These are phyloP conservation scores for Lanius collurio DNA, from an alignment of 2,113 vertebrate genomes.

Conservation along the genomic window DNA sequence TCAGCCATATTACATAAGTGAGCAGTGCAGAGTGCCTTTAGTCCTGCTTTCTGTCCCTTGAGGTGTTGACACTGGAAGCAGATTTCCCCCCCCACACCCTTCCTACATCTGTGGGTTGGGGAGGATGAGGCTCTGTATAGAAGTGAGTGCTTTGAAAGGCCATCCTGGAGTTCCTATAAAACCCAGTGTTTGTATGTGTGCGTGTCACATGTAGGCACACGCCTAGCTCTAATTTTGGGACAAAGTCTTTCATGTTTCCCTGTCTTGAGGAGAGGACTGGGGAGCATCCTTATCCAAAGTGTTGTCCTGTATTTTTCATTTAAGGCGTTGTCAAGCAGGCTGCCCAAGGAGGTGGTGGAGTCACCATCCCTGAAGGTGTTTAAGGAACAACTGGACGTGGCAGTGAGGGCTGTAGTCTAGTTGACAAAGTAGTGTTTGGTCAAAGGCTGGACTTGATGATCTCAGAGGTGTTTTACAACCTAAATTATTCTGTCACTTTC, in stretches of 20 bases:
- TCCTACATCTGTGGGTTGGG: background rate
- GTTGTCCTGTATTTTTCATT: background rate
- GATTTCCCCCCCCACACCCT: background rate
- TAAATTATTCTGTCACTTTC: background rate
- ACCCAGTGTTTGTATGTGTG: background rate
- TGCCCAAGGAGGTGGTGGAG: background rate
- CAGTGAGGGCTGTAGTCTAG: background rate
- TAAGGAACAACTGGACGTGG: background rate
- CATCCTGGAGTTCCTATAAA: background rate
- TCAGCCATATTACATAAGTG: background rate
- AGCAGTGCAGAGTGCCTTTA: background rate
- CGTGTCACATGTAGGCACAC: background rate
- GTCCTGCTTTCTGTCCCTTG: background rate
- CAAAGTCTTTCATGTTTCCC: background rate
- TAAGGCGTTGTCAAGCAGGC: background rate
- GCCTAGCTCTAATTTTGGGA: background rate
- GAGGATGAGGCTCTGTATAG: accelerated
- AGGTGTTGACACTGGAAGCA: accelerated
- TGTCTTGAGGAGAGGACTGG: background rate
- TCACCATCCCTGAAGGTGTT: background rate
- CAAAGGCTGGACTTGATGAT: background rate
- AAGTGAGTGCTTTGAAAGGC: background rate
- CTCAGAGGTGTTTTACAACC: background rate
- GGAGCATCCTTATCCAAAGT: background rate
- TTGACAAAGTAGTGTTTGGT: background rate